These are phyloP conservation scores for Apamea monoglypha DNA, from an alignment of 2,888 invertebrate species.

Conservation along the genomic window DNA sequence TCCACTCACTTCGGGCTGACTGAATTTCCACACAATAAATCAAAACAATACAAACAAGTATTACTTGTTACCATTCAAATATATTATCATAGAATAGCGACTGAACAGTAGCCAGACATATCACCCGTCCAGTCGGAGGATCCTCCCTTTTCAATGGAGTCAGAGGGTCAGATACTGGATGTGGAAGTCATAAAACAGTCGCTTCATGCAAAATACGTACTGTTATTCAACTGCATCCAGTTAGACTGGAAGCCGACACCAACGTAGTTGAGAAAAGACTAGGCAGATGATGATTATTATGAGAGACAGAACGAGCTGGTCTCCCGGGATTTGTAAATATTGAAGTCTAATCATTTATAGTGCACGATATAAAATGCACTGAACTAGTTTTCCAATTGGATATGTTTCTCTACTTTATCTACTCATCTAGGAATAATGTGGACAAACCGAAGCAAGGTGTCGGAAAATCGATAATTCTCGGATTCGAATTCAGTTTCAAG, in stretches of 20 bases:
- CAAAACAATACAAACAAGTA: constrained; percentile 12
- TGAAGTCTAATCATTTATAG: constrained; percentile 27
- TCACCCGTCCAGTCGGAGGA: no score
- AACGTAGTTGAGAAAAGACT: neutral
- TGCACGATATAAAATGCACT: constrained; percentile 8
- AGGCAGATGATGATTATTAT: neutral
- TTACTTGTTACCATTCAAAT: constrained; percentile 4
- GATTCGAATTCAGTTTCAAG: neutral
- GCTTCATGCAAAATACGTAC: neutral
- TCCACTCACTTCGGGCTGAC: constrained; percentile 3
- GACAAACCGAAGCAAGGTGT: constrained; percentile 2
- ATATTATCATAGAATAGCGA: constrained; percentile 14
- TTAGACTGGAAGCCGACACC: neutral
- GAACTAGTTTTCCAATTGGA: constrained; percentile 11
- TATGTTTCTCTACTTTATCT: constrained; percentile 12
- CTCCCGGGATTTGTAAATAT: constrained; percentile 15
- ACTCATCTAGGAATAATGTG: constrained; percentile 3
- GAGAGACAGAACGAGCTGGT: neutral
- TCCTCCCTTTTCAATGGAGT: no score
- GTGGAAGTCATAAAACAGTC: neutral
- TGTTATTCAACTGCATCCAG: neutral
- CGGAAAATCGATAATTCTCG: constrained; percentile 4
- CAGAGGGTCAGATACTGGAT: neutral
- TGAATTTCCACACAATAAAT: constrained; percentile 13
- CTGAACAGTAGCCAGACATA: neutral